Evolutionary conservation across 92 coral and sea anemone species (phyloP).

Genomic region (Nematostella vectensis): DNA sequence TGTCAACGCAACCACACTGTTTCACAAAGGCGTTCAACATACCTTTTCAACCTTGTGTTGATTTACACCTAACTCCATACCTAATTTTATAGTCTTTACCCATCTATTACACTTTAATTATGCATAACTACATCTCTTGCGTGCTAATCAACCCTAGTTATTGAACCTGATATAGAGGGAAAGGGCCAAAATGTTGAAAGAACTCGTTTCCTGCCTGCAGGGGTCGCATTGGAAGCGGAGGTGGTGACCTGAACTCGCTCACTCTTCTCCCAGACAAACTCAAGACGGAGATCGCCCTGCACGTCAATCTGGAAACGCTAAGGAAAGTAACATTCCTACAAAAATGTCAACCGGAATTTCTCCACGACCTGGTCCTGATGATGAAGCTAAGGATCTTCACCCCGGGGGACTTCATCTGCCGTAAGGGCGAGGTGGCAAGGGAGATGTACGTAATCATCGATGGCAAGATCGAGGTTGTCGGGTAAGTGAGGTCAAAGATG

Average conservation of each 20-base stretch:
- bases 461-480: constrained; percentile 88
- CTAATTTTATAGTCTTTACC: too few species aligned
- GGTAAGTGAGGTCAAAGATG: too few species aligned
- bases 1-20: too few species aligned
- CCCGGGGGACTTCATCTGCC: constrained; percentile 91
- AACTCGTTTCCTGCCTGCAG: too few species aligned
- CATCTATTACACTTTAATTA: too few species aligned
- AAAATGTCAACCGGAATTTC: constrained; percentile 93
- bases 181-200: too few species aligned
- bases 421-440: constrained; percentile 84
- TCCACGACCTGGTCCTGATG: constrained; percentile 79
- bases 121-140: too few species aligned
- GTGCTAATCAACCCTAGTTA: too few species aligned
- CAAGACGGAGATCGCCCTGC: constrained; percentile 91
- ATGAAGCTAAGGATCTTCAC: constrained; percentile 90
- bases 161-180: too few species aligned
- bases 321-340: constrained; percentile 91
- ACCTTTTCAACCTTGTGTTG: too few species aligned
- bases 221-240: constrained; percentile 84
- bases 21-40: too few species aligned
- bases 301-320: constrained; percentile 84
- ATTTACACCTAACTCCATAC: too few species aligned
- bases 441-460: constrained; percentile 95
- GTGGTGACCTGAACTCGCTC: constrained; percentile 84
- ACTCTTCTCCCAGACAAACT: constrained; percentile 85